Evolutionary conservation across 2,888 invertebrate genomes (phyloP), one percentile per base, ranked within the genome.

Genomic region (Phaonia tiefii): DNA sequence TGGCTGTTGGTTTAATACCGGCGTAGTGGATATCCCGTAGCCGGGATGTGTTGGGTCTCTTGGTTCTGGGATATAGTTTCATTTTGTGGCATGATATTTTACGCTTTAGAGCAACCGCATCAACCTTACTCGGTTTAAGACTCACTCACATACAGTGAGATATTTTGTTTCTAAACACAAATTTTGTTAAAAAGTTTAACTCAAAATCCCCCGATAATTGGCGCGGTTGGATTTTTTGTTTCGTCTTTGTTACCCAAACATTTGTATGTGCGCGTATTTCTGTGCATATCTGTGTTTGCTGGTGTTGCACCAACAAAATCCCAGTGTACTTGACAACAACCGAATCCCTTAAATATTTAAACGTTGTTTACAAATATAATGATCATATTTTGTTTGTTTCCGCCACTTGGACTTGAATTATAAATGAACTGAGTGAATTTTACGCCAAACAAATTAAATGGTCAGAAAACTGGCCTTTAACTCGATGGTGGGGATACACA

Each of bases 131-230:
- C 8, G 31, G 8, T 8, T 31, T 5, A 8, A 31, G 31, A 31
- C 31, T 31, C 31, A 31, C 31, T 31, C 31, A 31, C 31, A 31
- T 31, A 8, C 31, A 8, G 8, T 5, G 31, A 31, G 31, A 31
- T 31, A 31, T 63, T 60, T 63, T 42, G n/a, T 63, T 75, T 71
- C 37, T 15, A 39, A 42, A 46, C 71, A 75, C 70, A 71, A 78
- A 77, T 78, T 81, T 77, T 58, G 74, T 77, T 71, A 67, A 69
- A 78, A 81, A 81, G 81, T 78, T 69, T 66, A 44, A 74, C 49
- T 51, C 72, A 56, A 75, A 81, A 81, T 78, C 67, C 75, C 60
- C 70, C 49, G 81, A 78, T 81, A 81, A 78, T 78, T 81, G 77
- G 67, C 72, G 75, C 69, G 73, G 66, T 67, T 71, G 54, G 39